Base-by-base conservation (phyloP, 92 coral and sea anemone genomes). In the Siderastrea siderea region DNA sequence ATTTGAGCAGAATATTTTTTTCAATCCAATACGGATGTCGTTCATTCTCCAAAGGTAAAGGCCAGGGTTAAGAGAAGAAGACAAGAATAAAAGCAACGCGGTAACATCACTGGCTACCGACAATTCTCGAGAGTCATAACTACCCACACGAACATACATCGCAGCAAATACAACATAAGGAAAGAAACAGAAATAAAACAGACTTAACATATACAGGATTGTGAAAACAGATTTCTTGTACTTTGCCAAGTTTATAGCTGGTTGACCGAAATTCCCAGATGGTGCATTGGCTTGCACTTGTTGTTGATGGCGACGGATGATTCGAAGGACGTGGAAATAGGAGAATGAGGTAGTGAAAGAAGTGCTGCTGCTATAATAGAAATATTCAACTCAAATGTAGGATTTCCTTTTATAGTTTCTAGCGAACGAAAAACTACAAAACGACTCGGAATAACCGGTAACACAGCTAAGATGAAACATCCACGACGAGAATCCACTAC, bases 11-110 rank as follows among this genome's bases (percentile, higher is more conserved):
- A 72, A 72, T 72, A 72, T 1, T 10, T 6, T 15, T 16, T 14
- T 72, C 0, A 49, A 58, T 16, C 58, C 77, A 49, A 4, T 59
- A 14, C 59, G 60, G 16, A 72, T 4, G 43, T 72, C 77, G 5
- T 17, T 72, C 77, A 72, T 72, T 72, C 77, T 49, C 77, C 77
- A 72, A 2, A 72, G 1, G 5, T 49, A 72, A 72, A 48, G 59
- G 16, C 11, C 77, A n/a, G 60, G 77, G 13, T n/a, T 72, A 26
- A 72, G 46, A 49, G 58, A 49, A n/a, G 60, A 50, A 13, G 77
- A 72, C 8, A 49, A 14, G 9, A 72, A 72, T 49, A n/a, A 72
- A 7, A 72, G 7, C 77, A 17, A 1, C 14, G 50, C 15, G 49
- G 47, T 17, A 4, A 50, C 59, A 10, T 15, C 2, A 49, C 4